These are phyloP conservation scores for Tangara arthus DNA, from an alignment of 2,797 vertebrate genomes.

Conservation along the genomic window DNA sequence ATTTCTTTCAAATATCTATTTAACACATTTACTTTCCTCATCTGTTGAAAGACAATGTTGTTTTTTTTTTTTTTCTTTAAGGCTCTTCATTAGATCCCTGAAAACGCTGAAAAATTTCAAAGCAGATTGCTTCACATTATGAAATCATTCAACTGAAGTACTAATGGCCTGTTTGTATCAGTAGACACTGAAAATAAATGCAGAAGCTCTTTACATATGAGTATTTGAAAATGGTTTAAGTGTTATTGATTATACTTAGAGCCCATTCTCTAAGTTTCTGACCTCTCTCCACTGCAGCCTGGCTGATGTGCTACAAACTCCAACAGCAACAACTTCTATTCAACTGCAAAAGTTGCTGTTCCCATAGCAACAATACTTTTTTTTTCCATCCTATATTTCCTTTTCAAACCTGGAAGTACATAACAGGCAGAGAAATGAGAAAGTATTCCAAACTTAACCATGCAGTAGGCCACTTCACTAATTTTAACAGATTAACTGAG, in stretches of 20 bases:
- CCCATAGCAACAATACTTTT: conserved; percentile 46
- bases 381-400: conserved; percentile 34
- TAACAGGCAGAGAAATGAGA: neutral
- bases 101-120: neutral
- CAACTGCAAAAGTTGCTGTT: conserved; percentile 8
- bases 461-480: neutral
- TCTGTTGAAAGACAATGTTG: neutral
- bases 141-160: neutral
- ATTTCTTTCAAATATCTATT: neutral
- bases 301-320: neutral
- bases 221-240: neutral
- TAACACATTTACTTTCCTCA: neutral
- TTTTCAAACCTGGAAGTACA: conserved; percentile 14
- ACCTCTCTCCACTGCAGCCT: neutral
- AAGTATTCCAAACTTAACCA: neutral
- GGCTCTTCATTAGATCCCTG: neutral
- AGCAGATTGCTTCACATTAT: accelerated
- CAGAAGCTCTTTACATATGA: neutral
- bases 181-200: neutral
- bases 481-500: neutral
- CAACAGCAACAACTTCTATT: neutral
- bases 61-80: neutral
- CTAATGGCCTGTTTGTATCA: neutral
- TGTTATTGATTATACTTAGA: neutral
- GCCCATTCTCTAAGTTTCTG: neutral